Evolutionary conservation across 2,113 vertebrate genomes (phyloP).

Genomic region (Pterocles orientalis): DNA sequence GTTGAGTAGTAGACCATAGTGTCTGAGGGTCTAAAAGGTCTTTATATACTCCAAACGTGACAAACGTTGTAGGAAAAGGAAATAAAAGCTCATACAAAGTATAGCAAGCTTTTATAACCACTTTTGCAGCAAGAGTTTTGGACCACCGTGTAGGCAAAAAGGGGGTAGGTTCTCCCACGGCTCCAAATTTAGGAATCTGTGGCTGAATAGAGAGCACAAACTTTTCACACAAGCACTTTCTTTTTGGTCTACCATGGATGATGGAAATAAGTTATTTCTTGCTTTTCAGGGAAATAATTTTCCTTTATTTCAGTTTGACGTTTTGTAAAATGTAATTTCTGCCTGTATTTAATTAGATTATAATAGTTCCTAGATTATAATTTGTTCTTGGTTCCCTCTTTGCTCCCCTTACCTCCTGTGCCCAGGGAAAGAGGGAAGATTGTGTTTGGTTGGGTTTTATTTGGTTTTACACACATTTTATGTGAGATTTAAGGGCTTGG

Average conservation of each 20-base stretch:
- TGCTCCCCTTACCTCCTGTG: neutral
- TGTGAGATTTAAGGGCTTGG: neutral
- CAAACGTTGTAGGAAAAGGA: neutral
- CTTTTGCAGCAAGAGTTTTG: neutral
- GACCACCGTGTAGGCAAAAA: neutral
- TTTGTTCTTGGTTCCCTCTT: neutral
- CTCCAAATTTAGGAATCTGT: neutral
- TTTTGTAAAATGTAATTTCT: neutral
- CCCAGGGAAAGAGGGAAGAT: neutral
- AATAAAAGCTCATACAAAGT: neutral
- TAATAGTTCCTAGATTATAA: neutral
- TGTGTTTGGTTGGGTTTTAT: neutral
- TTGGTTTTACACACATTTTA: neutral
- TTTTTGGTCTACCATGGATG: accelerated
- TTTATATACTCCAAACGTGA: neutral
- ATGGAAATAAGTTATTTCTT: neutral
- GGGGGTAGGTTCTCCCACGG: neutral
- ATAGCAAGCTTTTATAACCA: neutral
- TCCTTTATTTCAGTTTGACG: neutral
- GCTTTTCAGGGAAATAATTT: neutral
- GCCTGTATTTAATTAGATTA: neutral
- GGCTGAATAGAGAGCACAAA: neutral
- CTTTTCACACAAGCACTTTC: neutral
- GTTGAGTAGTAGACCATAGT: neutral
- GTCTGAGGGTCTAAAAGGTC: neutral